Conservation (phyloP, 2,113 vertebrate species). For the Sander lucioperca region DNA sequence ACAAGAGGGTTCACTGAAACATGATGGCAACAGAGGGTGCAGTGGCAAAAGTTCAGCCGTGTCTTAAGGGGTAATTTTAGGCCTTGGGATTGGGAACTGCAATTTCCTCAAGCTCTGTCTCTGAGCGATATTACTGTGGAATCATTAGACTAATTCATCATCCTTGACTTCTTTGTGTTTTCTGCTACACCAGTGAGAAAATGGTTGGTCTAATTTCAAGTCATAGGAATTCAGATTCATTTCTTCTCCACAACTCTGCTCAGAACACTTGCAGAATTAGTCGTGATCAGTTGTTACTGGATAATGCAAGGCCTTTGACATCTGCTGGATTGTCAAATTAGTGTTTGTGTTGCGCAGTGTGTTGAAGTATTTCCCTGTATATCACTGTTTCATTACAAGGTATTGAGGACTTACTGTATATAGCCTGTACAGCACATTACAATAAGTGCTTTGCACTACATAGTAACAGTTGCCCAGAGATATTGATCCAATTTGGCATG, state of each 20-base stretch:
- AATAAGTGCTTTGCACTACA: conserved; percentile 62
- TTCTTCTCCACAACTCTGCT: conserved; percentile 42
- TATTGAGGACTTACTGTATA: conserved; percentile 44
- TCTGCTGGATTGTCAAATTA: conserved; percentile 44
- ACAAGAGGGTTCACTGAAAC: conserved; percentile 58
- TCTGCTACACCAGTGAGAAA: conserved; percentile 66
- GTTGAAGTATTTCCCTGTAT: conserved; percentile 39
- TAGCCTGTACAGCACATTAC: conserved; percentile 59
- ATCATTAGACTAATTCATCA: conserved; percentile 84
- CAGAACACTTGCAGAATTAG: conserved; percentile 55
- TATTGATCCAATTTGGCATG: conserved; percentile 69
- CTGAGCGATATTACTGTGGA: conserved; percentile 78
- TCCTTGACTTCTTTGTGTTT: conserved; percentile 76
- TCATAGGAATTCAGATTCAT: conserved; percentile 68
- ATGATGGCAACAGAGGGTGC: conserved; percentile 61
- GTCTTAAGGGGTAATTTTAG: conserved; percentile 74
- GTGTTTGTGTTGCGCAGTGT: conserved; percentile 54
- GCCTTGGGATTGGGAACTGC: conserved; percentile 71
- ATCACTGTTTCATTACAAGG: conserved; percentile 54
- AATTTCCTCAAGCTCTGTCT: conserved; percentile 80
- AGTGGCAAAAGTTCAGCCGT: conserved; percentile 75
- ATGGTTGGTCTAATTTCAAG: conserved; percentile 77
- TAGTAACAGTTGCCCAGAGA: conserved; percentile 56
- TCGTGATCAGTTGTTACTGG: conserved; percentile 47
- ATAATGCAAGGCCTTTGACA: conserved; percentile 51